Percentiles rank a stretch among this genome's conserved stretches.
phyloP scores from a whole-genome alignment of 2,797 vertebrate genomes.

The Myotis vivesi region DNA sequence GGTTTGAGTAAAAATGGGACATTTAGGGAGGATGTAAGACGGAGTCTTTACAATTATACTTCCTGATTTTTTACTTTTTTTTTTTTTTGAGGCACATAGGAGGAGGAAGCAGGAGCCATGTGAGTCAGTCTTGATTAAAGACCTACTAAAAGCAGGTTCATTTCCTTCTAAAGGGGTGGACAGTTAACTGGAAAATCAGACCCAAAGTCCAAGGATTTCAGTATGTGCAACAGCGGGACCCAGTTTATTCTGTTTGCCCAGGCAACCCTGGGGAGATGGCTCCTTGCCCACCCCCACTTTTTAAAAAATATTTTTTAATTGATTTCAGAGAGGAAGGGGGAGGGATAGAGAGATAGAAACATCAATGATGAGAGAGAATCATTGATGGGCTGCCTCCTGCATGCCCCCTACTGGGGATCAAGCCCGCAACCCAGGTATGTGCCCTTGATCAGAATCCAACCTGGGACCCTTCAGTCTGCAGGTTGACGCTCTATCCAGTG shows the following conservation, averaged over 20 bases:
- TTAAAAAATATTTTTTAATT: no score
- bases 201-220: background rate
- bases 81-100: background rate
- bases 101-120: background rate
- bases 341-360: no score
- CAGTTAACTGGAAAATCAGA: background rate
- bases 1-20: background rate
- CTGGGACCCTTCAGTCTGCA: no score
- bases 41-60: background rate
- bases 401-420: no score
- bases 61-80: constrained; percentile 6
- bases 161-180: background rate
- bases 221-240: background rate
- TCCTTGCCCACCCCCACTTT: background rate
- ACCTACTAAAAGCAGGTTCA: background rate
- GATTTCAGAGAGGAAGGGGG: no score
- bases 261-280: background rate
- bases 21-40: background rate
- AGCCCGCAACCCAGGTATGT: no score
- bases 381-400: no score
- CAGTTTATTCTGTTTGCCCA: background rate
- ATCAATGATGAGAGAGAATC: no score
- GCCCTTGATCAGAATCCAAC: no score
- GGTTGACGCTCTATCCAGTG: no score
- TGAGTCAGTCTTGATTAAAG: background rate